These are phyloP conservation scores for Dusona sp. DNA, from an alignment of 2,888 invertebrate species.

Conservation along the genomic window DNA sequence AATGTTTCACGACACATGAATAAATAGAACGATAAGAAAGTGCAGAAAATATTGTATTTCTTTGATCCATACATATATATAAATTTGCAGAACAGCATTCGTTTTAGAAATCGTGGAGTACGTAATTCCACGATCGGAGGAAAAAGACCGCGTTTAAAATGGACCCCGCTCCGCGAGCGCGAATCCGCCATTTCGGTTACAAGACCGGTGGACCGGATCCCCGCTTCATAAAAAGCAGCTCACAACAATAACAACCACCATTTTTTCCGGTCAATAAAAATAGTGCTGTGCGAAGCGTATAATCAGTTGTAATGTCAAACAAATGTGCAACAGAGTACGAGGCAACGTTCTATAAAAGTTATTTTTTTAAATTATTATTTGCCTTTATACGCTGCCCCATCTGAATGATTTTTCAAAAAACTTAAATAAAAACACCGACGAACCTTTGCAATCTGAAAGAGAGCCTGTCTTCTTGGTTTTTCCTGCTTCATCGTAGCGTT, in stretches of 20 bases:
- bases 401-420: background rate
- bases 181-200: constrained; percentile 68
- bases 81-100: background rate
- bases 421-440: constrained; percentile 50
- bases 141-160: constrained; percentile 59
- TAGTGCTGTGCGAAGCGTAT: background rate
- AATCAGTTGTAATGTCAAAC: background rate
- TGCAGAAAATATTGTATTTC: constrained; percentile 17
- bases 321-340: background rate
- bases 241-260: constrained; percentile 41
- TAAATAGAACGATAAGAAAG: constrained; percentile 11
- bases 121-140: constrained; percentile 4
- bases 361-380: background rate
- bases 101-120: constrained; percentile 18
- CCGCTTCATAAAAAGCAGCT: constrained; percentile 32
- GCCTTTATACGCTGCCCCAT: background rate
- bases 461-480: constrained; percentile 85
- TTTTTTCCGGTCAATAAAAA: constrained; percentile 14
- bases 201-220: constrained; percentile 63
- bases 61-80: background rate
- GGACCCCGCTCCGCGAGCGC: constrained; percentile 54
- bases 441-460: constrained; percentile 92
- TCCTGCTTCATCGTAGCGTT: constrained; percentile 81
- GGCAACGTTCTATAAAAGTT: background rate
- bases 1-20: background rate